Base-by-base conservation (phyloP, 2,888 invertebrate genomes). In the Euspilapteryx auroguttella region DNA sequence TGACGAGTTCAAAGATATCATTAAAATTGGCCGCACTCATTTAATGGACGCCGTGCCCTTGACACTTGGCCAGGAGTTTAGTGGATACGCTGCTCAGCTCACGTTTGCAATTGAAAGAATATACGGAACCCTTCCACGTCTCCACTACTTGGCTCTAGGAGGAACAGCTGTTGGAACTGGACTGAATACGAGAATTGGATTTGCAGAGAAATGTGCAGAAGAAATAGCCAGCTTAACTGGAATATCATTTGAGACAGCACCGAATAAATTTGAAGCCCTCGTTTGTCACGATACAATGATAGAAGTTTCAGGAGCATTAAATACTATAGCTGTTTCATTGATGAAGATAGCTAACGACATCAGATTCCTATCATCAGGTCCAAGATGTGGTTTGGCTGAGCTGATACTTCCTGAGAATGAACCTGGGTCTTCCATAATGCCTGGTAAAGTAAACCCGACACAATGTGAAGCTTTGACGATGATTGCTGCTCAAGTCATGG, bases 111-210 rank as follows among this genome's bases (percentile, higher is more conserved):
- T 93, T 39, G 82, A 85, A 21, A 79, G 93, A 37, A 77, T 94
- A 2, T 76, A 87, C 35, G 64, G 77, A 4, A 85, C 87, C 1
- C 65, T 92, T 27, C 89, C 89, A 1, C 76, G 88, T 25, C 65
- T 94, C 11, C 89, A 90, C 49, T 79, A 88, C 57, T 62, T 94
- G 36, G 93, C 94, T 12, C 78, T 90, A 29, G 92, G 92, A 21
- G 93, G 94, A 28, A 94, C 94, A 9, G 94, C 94, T 11, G 94
- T 94, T 3, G 94, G 94, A 24, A 94, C 94, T 8, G 94, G 94
- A 1, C 71, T 95, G 6, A 95, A 95, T 54, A 89, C 94, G 0
- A 78, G 84, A 34, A 82, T 85, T 43, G 93, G 93, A 12, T 95
- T 94, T 64, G 93, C 90, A 5, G 91, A 91, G 55, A 91, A 90